Conservation (phyloP, 2,888 invertebrate species). For the Hirtodrosophila duncani region DNA sequence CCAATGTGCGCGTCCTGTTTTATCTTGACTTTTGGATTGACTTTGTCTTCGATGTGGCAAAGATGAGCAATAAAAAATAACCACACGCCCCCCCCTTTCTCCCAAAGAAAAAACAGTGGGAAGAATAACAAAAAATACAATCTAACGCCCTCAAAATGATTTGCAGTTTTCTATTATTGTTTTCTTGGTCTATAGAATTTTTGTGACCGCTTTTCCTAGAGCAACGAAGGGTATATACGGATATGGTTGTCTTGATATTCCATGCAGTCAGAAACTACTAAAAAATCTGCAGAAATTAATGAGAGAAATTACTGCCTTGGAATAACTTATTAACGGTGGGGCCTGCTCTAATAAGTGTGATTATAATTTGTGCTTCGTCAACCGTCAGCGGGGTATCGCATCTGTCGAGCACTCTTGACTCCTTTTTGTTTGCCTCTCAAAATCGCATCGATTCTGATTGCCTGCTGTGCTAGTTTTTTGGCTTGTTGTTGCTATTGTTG, state of each 20-base stretch:
- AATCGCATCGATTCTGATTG: slow-evolving; percentile 59
- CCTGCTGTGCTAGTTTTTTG: slow-evolving; percentile 52
- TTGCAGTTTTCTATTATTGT: slow-evolving; percentile 35
- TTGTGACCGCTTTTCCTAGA: too few relatives aligned
- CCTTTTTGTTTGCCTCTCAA: slow-evolving; percentile 43
- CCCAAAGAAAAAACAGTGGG: too few relatives aligned
- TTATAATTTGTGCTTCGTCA: slow-evolving; percentile 9
- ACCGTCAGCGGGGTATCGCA: too few relatives aligned
- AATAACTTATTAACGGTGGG: too few relatives aligned
- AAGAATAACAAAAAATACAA: too few relatives aligned
- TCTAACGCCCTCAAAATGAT: slow-evolving; percentile 58
- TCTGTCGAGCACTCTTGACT: slow-evolving; percentile 27
- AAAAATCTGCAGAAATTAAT: too few relatives aligned
- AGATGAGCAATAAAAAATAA: too few relatives aligned
- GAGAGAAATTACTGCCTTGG: too few relatives aligned
- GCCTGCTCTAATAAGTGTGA: slow-evolving; percentile 2
- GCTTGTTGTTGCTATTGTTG: slow-evolving; percentile 12
- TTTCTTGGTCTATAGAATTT: background rate
- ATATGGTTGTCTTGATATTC: slow-evolving; percentile 7
- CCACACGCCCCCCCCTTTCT: too few relatives aligned
- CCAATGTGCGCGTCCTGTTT: too few relatives aligned
- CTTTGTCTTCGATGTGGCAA: slow-evolving; percentile 18
- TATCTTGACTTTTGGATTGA: slow-evolving; percentile 14
- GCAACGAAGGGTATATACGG: background rate
- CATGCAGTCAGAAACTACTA: too few relatives aligned